Conservation (phyloP, 1,140 invertebrate species). For the Parapsyche elsis region DNA sequence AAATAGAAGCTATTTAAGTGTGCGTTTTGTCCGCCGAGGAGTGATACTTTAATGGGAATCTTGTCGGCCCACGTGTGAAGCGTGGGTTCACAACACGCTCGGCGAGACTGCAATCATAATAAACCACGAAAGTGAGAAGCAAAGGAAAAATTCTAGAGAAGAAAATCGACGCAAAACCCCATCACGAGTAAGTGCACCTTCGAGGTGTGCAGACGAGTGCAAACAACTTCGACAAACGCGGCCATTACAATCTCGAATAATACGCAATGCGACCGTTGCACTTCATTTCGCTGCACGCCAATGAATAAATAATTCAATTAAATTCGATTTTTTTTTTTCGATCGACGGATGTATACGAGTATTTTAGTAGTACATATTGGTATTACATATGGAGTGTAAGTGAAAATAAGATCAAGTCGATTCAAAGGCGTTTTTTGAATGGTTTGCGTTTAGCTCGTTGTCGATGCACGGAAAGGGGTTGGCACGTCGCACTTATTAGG, state of each 20-base stretch:
- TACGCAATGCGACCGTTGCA: too few relatives aligned
- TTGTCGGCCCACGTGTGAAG: neutral
- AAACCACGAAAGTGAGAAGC: neutral
- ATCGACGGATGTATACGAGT: too few relatives aligned
- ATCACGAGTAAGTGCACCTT: slow-evolving; percentile 15
- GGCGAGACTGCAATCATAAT: neutral
- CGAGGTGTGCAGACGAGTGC: neutral
- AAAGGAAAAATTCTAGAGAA: neutral
- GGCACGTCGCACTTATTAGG: slow-evolving; percentile 4
- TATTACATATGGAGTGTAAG: too few relatives aligned
- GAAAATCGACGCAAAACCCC: slow-evolving; percentile 10
- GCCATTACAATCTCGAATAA: too few relatives aligned
- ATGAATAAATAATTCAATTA: too few relatives aligned
- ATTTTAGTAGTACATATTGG: too few relatives aligned
- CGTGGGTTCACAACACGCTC: neutral
- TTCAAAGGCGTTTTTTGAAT: too few relatives aligned
- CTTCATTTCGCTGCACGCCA: too few relatives aligned
- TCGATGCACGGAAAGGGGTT: neutral
- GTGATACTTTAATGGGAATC: slow-evolving; percentile 12
- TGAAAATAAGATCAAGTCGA: too few relatives aligned
- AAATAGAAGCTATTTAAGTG: neutral
- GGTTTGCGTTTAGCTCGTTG: too few relatives aligned
- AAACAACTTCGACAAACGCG: slow-evolving; percentile 9
- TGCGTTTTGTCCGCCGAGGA: neutral
- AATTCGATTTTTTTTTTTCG: too few relatives aligned